These are phyloP conservation scores for Baryphthengus martii DNA, from an alignment of 2,113 vertebrate genomes.

Conservation along the genomic window DNA sequence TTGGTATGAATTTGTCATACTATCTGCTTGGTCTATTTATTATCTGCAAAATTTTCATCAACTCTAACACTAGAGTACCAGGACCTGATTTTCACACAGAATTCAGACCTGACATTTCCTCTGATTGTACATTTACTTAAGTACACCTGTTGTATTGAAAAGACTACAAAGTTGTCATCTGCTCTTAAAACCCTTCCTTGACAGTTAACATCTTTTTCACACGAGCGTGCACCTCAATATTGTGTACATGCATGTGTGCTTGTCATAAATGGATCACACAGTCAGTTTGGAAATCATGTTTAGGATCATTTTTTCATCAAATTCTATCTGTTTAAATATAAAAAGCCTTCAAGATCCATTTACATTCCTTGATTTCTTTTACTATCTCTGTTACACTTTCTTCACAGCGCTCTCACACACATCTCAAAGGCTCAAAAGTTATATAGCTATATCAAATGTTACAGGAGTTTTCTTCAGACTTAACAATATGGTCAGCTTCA, in stretches of 20 bases:
- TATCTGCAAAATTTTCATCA: not conserved
- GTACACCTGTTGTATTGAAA: not conserved
- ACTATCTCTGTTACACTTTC: not conserved
- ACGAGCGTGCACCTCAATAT: not conserved
- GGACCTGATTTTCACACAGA: not conserved
- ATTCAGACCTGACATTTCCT: not conserved
- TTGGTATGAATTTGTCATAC: not conserved
- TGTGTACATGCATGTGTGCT: rapidly evolving
- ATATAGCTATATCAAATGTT: not conserved
- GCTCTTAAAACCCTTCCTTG: not conserved
- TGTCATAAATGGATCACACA: not conserved
- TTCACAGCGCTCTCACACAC: not conserved
- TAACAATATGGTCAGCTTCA: not conserved
- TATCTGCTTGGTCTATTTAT: not conserved
- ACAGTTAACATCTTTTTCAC: not conserved
- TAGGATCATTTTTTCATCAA: not conserved
- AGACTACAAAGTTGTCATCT: not conserved
- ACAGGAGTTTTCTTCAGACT: not conserved
- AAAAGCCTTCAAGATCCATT: not conserved
- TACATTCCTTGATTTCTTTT: not conserved
- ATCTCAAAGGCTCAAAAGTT: not conserved
- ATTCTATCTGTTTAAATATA: not conserved
- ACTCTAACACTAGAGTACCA: not conserved
- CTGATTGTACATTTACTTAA: not conserved
- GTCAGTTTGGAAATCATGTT: not conserved